These are phyloP conservation scores for Eulemur coronatus DNA, from an alignment of 2,797 vertebrate species.

Conservation along the genomic window DNA sequence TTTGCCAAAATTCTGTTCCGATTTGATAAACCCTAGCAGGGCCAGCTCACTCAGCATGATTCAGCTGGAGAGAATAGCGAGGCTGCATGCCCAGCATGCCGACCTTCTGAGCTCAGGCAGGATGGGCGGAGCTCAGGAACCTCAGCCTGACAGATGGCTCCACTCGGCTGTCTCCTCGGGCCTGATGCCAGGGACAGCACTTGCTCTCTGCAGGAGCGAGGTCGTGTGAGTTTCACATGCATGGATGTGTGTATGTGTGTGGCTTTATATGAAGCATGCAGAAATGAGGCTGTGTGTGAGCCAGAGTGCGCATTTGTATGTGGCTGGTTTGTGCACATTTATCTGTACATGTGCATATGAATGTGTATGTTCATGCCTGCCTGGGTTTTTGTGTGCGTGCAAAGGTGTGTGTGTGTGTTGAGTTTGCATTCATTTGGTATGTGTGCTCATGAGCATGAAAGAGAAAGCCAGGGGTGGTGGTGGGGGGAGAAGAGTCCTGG, in stretches of 20 bases:
- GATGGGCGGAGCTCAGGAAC: conserved; percentile 70
- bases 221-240: neutral
- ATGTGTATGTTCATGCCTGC: neutral
- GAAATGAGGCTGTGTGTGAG: neutral
- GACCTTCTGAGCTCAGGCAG: conserved; percentile 83
- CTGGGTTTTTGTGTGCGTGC: neutral
- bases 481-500: neutral
- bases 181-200: conserved; percentile 41
- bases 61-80: conserved; percentile 79
- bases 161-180: conserved; percentile 61
- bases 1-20: conserved; percentile 82
- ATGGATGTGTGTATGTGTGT: neutral
- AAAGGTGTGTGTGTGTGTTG: neutral
- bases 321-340: neutral
- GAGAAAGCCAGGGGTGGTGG: neutral
- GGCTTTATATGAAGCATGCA: neutral
- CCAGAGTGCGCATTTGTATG: neutral
- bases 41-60: conserved; percentile 80
- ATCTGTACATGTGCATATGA: neutral
- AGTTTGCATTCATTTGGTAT: neutral
- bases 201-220: neutral
- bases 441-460: neutral
- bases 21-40: conserved; percentile 79
- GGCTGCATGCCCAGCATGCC: conserved; percentile 79
- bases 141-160: conserved; percentile 71